A percentile compares a stretch with the other conserved stretches of the same genome.
Conservation (phyloP, 1,140 invertebrate genomes). For the Megalonaias nervosa region DNA sequence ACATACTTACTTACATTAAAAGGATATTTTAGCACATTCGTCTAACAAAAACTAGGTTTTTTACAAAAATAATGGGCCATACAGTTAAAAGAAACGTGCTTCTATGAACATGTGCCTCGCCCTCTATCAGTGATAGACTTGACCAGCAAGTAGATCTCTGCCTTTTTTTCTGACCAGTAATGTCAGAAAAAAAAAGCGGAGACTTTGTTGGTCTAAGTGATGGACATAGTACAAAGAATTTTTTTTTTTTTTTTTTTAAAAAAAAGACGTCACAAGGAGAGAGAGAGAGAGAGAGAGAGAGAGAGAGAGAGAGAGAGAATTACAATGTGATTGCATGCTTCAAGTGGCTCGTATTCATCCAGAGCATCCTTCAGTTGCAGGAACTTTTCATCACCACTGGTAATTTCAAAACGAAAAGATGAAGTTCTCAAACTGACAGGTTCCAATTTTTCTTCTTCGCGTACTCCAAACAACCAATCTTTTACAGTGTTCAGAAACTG, state of each 20-base stretch:
- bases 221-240: background rate
- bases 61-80: too few relatives aligned
- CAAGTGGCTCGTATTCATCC: slow-evolving; percentile 76
- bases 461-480: too few relatives aligned
- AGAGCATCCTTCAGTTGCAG: slow-evolving; percentile 77
- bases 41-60: too few relatives aligned
- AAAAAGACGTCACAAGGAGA: background rate
- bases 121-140: too few relatives aligned
- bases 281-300: background rate
- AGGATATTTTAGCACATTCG: too few relatives aligned
- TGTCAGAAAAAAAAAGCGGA: background rate
- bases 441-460: too few relatives aligned
- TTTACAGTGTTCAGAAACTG: too few relatives aligned
- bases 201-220: background rate
- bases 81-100: too few relatives aligned
- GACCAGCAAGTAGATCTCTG: background rate
- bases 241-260: background rate
- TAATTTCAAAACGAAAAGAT: slow-evolving; percentile 74
- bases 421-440: too few relatives aligned
- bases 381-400: slow-evolving; percentile 79
- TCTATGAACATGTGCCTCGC: too few relatives aligned
- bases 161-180: background rate
- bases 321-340: slow-evolving; percentile 79
- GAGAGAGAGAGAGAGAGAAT: slow-evolving; percentile 18
- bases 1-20: too few relatives aligned